Evolutionary conservation across 2,888 invertebrate species (phyloP).

Genomic region (Gastracanthus pulcherrimus): DNA sequence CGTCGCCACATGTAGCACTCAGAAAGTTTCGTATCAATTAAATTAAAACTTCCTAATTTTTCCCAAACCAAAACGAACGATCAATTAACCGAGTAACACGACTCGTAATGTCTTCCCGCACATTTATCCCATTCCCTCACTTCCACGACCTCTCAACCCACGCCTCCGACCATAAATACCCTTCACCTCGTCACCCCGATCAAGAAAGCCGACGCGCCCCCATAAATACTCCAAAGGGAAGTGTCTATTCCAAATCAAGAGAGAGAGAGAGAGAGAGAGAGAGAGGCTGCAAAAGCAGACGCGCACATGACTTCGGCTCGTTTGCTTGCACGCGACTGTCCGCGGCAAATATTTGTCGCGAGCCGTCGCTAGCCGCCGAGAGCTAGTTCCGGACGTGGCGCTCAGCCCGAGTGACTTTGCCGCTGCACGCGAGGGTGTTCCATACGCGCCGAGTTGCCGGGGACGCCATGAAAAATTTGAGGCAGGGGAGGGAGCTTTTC

Average conservation of each 20-base stretch:
- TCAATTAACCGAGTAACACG: neutral
- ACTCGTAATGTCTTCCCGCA: no score
- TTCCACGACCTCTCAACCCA: no score
- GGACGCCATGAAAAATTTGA: slow-evolving; percentile 11
- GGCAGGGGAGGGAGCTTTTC: neutral
- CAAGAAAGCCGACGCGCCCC: neutral
- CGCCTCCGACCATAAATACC: no score
- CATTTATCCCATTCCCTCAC: no score
- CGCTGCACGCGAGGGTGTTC: neutral
- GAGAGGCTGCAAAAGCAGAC: neutral
- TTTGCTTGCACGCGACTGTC: slow-evolving; percentile 2
- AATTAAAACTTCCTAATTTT: neutral
- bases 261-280: neutral
- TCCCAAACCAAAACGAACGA: neutral
- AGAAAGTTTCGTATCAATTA: neutral
- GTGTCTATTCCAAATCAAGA: neutral
- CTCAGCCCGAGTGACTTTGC: no score
- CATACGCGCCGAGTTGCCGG: no score
- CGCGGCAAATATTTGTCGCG: slow-evolving; percentile 17
- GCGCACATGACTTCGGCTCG: slow-evolving; percentile 2
- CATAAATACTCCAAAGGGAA: neutral
- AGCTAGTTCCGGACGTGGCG: neutral
- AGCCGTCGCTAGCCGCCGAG: neutral
- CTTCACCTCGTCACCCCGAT: no score
- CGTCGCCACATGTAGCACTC: neutral